Evolutionary conservation across 64 coral and sea anemone genomes (phyloP).

Genomic region (Anthopleura sola): DNA sequence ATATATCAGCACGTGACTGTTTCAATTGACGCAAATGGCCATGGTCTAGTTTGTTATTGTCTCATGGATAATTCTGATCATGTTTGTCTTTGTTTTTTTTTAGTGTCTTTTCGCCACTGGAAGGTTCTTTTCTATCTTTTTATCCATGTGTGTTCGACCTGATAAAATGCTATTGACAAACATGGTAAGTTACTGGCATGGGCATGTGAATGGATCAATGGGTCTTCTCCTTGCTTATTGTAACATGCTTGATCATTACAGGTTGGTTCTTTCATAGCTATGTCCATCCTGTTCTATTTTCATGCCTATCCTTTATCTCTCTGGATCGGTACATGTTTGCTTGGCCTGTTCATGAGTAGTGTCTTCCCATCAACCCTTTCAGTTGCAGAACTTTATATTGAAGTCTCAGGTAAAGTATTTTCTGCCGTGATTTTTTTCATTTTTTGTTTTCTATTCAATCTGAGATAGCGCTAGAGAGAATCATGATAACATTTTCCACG

Average conservation of each 20-base stretch:
- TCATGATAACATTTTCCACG: too few relatives aligned
- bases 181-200: slow-evolving; percentile 72
- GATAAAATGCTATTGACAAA: slow-evolving; percentile 95
- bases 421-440: neutral
- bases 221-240: too few relatives aligned
- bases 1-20: too few relatives aligned
- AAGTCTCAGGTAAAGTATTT: slow-evolving; percentile 97
- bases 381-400: slow-evolving; percentile 81
- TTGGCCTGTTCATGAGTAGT: slow-evolving; percentile 93
- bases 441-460: too few relatives aligned
- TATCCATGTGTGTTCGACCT: slow-evolving; percentile 83
- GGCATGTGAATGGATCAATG: too few relatives aligned
- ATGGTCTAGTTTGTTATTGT: too few relatives aligned
- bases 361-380: slow-evolving; percentile 93
- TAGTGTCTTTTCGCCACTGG: slow-evolving; percentile 86
- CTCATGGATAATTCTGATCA: neutral
- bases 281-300: slow-evolving; percentile 91
- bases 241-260: neutral
- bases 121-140: slow-evolving; percentile 83
- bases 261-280: slow-evolving; percentile 85
- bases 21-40: too few relatives aligned
- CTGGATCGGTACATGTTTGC: slow-evolving; percentile 80
- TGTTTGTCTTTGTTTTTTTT: neutral
- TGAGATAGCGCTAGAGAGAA: too few relatives aligned
- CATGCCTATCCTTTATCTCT: slow-evolving; percentile 74